phyloP scores from a whole-genome alignment of 2,888 invertebrate species.

The Eupithecia insigniata region DNA sequence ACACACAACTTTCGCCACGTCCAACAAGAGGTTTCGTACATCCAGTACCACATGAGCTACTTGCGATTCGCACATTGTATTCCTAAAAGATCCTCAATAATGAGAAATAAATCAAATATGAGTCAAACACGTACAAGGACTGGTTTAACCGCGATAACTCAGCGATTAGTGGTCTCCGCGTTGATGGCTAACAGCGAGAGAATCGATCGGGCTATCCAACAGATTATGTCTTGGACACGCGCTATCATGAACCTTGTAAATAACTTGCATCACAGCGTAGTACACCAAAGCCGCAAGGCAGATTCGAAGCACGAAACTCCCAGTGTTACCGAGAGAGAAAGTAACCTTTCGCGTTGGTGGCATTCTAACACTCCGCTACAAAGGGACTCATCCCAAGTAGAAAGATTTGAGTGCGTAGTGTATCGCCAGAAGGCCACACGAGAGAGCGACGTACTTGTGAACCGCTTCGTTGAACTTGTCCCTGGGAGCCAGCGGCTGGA shows the following conservation, averaged over 20 bases:
- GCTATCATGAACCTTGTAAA: constrained; percentile 13
- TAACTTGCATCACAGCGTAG: not conserved
- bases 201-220: not conserved
- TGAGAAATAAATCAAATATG: not conserved
- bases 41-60: not conserved
- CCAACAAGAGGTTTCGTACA: not conserved
- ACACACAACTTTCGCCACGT: not conserved
- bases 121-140: not conserved
- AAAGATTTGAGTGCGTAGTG: not conserved
- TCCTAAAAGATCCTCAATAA: not conserved
- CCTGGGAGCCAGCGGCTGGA: not conserved
- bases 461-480: not conserved
- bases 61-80: not conserved
- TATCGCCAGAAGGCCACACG: not conserved
- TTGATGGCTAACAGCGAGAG: not conserved
- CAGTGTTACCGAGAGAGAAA: not conserved
- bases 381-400: not conserved
- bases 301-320: not conserved
- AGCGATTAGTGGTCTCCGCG: not conserved
- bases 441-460: not conserved
- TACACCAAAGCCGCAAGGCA: constrained; percentile 2
- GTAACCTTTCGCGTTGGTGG: not conserved
- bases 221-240: not conserved
- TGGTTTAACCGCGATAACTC: not conserved
- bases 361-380: not conserved